A percentile compares a stretch with the other conserved stretches of the same genome.
phyloP scores from a whole-genome alignment of 2,113 vertebrate species.

The Capra hircus region DNA sequence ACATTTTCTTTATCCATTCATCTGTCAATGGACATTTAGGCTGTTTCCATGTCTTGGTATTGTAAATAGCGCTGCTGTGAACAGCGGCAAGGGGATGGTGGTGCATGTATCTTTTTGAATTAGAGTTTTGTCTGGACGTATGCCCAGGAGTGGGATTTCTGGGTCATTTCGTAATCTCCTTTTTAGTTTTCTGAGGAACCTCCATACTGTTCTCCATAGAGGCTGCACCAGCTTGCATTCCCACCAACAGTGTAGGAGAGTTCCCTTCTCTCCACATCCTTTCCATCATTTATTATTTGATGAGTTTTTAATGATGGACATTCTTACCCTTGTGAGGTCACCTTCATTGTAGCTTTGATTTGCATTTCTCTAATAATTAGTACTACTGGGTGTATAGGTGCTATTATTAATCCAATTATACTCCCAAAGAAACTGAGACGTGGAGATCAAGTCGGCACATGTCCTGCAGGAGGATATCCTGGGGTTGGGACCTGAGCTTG shows the following conservation, averaged over 20 bases:
- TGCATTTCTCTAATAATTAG: neutral
- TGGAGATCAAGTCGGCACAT: rapidly evolving
- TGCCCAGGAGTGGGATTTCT: neutral
- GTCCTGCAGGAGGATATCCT: rapidly evolving
- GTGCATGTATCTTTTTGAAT: neutral
- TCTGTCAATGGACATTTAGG: neutral
- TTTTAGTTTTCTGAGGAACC: neutral
- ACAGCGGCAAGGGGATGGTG: neutral
- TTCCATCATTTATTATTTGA: neutral
- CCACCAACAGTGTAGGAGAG: neutral
- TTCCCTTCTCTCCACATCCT: neutral
- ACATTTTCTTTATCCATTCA: neutral
- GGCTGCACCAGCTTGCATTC: neutral
- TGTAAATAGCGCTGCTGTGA: neutral
- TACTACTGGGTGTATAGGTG: neutral
- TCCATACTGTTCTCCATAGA: neutral
- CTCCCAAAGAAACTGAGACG: neutral
- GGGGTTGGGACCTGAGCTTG: neutral
- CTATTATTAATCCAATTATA: neutral
- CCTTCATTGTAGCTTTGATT: neutral
- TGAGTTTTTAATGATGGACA: neutral
- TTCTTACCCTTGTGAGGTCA: neutral
- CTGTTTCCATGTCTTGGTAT: neutral
- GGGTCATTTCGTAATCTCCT: neutral
- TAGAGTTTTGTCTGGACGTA: neutral